Base-by-base conservation (phyloP, 2,888 invertebrate genomes). In the Beris chalybata region DNA sequence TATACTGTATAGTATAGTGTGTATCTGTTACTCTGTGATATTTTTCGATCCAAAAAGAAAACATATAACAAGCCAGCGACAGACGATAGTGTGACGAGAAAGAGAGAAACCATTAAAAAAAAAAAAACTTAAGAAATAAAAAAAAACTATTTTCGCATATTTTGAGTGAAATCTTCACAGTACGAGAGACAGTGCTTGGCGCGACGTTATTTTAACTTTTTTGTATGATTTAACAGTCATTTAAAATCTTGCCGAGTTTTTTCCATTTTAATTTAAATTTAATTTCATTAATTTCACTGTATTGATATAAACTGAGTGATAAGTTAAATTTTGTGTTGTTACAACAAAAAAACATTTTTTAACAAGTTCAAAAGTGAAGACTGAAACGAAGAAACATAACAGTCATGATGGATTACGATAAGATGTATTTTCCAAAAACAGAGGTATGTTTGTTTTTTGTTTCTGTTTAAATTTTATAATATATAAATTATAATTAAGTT, bases 381-480 rank as follows among this genome's bases (percentile, higher is more conserved):
- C 22, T 22, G 22, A 38, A 38, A 38, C 38, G 38, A 38, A 38
- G 31, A 48, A 59, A 52, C 52, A 53, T 38, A 61, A 22, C n/a
- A 50, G 50, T 50, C n/a, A 61, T 61, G 61, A 61, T 61, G 61
- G 61, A 61, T 61, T 61, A 61, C 52, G 61, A 61, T 15, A 61
- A 61, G 38, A 61, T 61, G 52, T 61, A 50, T 52, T 61, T 61
- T 31, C 29, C 30, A 15, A 50, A 47, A 30, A 31, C 48, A 50
- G 61, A 61, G 61, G 61, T 61, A 61, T 32, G 61, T 4, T 30
- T 53, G 22, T 11, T 4, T 4, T 52, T 38, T 38, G 1, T 5
- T 9, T 38, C 38, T 38, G 3, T 22, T 22, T 22, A 1, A 22
- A 22, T 22, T 22, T 22, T 22, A 22, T 22, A 22, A 22, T 22